A percentile compares a stretch with the other conserved stretches of the same genome.
Conservation (phyloP, 1,140 invertebrate species). For the Halesus radiatus region DNA sequence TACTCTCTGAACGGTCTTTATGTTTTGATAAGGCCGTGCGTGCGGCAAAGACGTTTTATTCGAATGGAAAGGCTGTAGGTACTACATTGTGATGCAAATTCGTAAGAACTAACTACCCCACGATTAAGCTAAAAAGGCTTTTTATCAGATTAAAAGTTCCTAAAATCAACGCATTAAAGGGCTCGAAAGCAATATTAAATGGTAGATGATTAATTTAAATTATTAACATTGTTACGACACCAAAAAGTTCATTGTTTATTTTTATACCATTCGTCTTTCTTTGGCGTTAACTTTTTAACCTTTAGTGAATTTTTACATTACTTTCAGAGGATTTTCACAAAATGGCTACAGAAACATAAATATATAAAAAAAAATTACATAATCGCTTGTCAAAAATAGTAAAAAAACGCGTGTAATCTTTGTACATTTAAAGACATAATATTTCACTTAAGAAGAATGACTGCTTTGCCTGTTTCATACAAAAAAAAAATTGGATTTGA, state of each 20-base stretch:
- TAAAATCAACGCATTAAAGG: constrained; percentile 36
- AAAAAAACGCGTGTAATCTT: no score
- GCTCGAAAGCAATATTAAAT: constrained; percentile 18
- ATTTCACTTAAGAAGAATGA: no score
- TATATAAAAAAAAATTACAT: no score
- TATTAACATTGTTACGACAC: not conserved
- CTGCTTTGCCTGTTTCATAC: no score
- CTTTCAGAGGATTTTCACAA: no score
- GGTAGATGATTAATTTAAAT: constrained; percentile 26
- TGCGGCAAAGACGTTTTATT: constrained; percentile 43
- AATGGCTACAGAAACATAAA: no score
- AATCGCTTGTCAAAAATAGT: no score
- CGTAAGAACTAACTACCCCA: constrained; percentile 33
- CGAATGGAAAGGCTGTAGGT: constrained; percentile 31
- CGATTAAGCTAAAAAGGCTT: constrained; percentile 43
- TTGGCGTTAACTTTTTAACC: no score
- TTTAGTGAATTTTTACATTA: no score
- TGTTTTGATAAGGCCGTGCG: constrained; percentile 14
- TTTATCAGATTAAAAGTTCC: constrained; percentile 44
- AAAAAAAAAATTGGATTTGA: no score
- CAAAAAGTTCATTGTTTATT: not conserved
- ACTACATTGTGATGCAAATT: constrained; percentile 41
- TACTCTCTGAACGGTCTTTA: constrained; percentile 11
- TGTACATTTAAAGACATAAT: no score
- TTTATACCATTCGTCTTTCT: not conserved